Evolutionary conservation across 2,113 vertebrate species (phyloP).

Genomic region (Columba livia): DNA sequence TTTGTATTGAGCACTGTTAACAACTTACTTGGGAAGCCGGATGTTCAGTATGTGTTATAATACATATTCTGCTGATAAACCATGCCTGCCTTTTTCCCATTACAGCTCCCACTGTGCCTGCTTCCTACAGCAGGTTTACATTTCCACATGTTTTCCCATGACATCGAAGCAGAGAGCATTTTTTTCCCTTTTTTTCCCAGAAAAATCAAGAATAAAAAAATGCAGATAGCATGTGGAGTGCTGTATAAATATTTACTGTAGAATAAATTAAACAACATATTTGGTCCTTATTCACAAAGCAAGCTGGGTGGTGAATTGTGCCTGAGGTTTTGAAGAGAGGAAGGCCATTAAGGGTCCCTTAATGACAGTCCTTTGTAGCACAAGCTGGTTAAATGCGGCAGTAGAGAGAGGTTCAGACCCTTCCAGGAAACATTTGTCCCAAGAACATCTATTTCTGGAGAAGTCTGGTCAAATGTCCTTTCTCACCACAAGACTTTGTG

Average conservation of each 20-base stretch:
- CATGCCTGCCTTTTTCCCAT: conserved; percentile 20
- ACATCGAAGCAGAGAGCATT: not conserved
- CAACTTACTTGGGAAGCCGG: conserved; percentile 39
- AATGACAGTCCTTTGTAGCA: not conserved
- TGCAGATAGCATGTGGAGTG: not conserved
- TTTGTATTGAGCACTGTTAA: conserved; percentile 46
- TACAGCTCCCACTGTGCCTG: not conserved
- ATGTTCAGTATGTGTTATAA: conserved; percentile 6
- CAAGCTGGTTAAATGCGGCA: not conserved
- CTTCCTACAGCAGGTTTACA: conserved; percentile 28
- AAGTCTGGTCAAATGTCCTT: not conserved
- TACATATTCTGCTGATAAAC: conserved; percentile 37
- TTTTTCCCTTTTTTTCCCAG: not conserved
- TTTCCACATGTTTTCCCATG: conserved; percentile 45
- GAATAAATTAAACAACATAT: conserved; percentile 31
- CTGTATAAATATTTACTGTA: conserved; percentile 17
- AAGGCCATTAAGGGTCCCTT: not conserved
- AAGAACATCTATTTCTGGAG: not conserved
- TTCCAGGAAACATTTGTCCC: not conserved
- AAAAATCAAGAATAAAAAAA: conserved; percentile 4
- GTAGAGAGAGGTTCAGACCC: not conserved
- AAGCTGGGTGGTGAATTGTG: not conserved
- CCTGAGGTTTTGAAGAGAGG: not conserved
- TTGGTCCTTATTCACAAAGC: not conserved
- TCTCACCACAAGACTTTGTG: not conserved